phyloP scores from a whole-genome alignment of 35 echinoderm and acorn worm genomes.

The Nesometra sesokonis region DNA sequence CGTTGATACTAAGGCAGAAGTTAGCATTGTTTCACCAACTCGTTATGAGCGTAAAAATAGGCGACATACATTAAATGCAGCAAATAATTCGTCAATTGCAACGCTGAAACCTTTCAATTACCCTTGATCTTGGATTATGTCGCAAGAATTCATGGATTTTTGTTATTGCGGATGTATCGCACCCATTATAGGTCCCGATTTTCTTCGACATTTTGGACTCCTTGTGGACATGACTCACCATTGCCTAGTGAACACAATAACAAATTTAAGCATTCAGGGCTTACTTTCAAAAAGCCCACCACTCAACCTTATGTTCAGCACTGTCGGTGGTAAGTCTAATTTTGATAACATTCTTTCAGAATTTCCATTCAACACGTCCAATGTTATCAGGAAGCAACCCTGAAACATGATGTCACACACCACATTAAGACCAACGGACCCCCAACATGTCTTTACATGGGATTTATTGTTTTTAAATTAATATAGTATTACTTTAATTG shows the following conservation, averaged over 20 bases:
- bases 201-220: background rate
- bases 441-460: too few relatives aligned
- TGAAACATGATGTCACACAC: constrained; percentile 28
- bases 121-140: background rate
- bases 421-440: constrained; percentile 20
- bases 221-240: too few relatives aligned
- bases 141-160: background rate
- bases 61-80: background rate
- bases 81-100: background rate
- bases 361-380: constrained; percentile 8
- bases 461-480: too few relatives aligned
- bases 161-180: background rate
- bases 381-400: background rate
- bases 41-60: background rate
- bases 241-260: too few relatives aligned
- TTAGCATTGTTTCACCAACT: background rate
- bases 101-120: background rate
- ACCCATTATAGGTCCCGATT: background rate
- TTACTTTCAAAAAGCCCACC: too few relatives aligned
- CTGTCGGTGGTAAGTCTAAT: too few relatives aligned
- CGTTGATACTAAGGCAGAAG: background rate
- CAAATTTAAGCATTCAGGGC: too few relatives aligned
- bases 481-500: too few relatives aligned
- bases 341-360: too few relatives aligned
- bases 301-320: too few relatives aligned